Base-by-base conservation (phyloP, 2,888 invertebrate genomes). In the Falcaria lacertinaria region DNA sequence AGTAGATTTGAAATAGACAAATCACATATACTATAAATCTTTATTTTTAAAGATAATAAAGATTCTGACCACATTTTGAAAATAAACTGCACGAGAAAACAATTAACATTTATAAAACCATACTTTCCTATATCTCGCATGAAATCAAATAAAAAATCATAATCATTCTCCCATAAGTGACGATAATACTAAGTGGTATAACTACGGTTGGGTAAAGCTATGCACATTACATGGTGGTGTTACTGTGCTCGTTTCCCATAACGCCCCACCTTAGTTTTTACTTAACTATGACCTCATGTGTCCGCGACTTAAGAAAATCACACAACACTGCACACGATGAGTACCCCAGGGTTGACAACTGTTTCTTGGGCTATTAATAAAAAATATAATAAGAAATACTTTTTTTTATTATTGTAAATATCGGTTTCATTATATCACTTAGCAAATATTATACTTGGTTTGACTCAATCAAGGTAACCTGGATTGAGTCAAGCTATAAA, bases 211-310 rank as follows among this genome's bases (percentile, higher is more conserved):
- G 75, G 82, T 83, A 85, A 82, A 75, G 79, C 74, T 70, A 76
- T 64, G 63, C 72, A 74, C 64, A 79, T 75, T 75, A 77, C 64
- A 73, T 64, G 58, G 79, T 76, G 78, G 70, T 80, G 87, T 86
- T 85, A 86, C 86, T 72, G 87, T 90, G 90, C 63, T 88, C 89
- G 78, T 64, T 84, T 90, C 90, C 90, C 89, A 90, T 90, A 90
- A 90, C 90, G 88, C 89, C 89, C 89, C 79, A 72, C 76, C 87
- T 83, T 71, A 72, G 74, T 76, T 84, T 86, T 82, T 80, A 79
- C 73, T 85, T 86, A 88, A 87, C 85, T 89, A 88, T 88, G 88
- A 88, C 89, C 89, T 89, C 87, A 88, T 84, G 79, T 87, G 86
- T 85, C 84, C 80, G 72, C 80, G 80, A 85, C 87, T 88, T 87